Percentiles rank a stretch among this genome's conserved stretches.
These are phyloP conservation scores for Aselliscus stoliczkanus DNA, from an alignment of 2,797 vertebrate genomes.

Conservation along the genomic window DNA sequence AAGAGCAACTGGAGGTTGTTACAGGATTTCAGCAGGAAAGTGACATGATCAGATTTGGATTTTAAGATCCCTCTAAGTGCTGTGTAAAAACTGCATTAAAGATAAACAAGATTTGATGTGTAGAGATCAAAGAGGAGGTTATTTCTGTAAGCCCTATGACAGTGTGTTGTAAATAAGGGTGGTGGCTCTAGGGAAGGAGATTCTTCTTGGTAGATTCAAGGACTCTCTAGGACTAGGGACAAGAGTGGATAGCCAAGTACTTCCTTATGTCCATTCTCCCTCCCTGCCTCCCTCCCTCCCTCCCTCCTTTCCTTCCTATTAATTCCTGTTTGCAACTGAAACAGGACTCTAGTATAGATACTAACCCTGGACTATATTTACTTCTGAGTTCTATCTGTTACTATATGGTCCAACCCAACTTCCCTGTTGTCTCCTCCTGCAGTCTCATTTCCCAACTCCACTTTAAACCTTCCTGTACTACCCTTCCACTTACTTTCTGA, in stretches of 20 bases:
- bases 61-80: background rate
- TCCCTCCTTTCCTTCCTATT: background rate
- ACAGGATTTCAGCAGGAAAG: background rate
- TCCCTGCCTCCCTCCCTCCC: too few species aligned
- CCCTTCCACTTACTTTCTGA: fast-evolving
- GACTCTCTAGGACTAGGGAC: background rate
- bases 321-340: background rate
- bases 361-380: background rate
- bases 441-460: background rate
- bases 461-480: background rate
- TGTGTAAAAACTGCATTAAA: background rate
- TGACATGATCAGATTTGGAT: background rate
- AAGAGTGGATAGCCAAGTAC: background rate
- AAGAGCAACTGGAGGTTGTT: background rate
- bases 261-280: background rate
- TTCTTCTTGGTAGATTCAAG: background rate
- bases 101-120: background rate
- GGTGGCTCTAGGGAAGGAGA: background rate
- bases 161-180: background rate
- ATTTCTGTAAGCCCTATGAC: background rate
- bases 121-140: background rate
- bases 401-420: background rate
- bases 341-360: background rate
- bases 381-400: background rate
- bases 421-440: background rate